Conservation (phyloP, 2,888 invertebrate genomes). For the Baccha elongata region DNA sequence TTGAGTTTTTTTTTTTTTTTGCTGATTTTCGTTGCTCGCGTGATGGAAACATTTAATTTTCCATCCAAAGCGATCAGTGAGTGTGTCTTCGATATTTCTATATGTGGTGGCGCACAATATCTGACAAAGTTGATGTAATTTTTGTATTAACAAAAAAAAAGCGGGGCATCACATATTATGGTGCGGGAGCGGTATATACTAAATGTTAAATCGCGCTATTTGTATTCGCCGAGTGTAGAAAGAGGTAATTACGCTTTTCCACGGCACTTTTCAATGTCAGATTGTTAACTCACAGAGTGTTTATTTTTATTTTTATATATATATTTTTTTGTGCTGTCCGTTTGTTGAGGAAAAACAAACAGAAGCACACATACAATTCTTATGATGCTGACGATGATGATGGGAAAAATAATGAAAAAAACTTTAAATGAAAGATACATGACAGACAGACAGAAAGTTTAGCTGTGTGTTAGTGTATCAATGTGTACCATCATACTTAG, state of each 20-base stretch:
- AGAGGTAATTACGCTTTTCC: conserved; percentile 73
- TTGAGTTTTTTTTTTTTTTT: conserved; percentile 25
- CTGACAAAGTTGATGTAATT: conserved; percentile 69
- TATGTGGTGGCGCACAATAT: conserved; percentile 43
- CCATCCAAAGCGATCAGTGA: conserved; percentile 43
- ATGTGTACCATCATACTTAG: neutral
- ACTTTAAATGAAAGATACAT: conserved; percentile 47
- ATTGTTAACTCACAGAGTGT: conserved; percentile 62
- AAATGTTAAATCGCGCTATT: conserved; percentile 68
- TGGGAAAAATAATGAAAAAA: conserved; percentile 45
- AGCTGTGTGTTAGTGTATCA: conserved; percentile 6
- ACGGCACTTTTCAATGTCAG: conserved; percentile 73
- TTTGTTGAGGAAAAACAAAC: conserved; percentile 62
- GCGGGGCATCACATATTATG: neutral
- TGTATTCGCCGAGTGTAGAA: conserved; percentile 68
- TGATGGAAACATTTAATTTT: conserved; percentile 73
- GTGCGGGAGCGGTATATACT: conserved; percentile 1
- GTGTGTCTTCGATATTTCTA: conserved; percentile 41
- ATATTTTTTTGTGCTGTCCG: neutral
- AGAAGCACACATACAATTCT: conserved; percentile 26
- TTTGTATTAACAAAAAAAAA: conserved; percentile 26
- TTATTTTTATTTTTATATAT: conserved; percentile 8
- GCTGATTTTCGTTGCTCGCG: conserved; percentile 54
- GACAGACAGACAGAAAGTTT: conserved; percentile 50
- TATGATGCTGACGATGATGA: conserved; percentile 29